Conservation (phyloP, 1,140 invertebrate species). For the Euura saliciscinereae region DNA sequence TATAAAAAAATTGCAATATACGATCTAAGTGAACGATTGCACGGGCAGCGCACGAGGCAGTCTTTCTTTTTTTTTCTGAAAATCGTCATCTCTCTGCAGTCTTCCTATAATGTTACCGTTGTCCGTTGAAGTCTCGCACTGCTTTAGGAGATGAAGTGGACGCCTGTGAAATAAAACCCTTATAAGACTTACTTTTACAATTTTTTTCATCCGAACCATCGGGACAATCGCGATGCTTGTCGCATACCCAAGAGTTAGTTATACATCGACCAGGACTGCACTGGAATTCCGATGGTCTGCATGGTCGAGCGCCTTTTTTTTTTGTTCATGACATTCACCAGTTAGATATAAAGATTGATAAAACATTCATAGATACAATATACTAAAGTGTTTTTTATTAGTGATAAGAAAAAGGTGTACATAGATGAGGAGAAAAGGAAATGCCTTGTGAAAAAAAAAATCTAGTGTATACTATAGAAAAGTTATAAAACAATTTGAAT, state of each 20-base stretch:
- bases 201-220: constrained; percentile 71
- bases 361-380: too few species aligned
- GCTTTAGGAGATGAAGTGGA: neutral
- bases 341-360: neutral
- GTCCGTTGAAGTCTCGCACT: too few species aligned
- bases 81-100: too few species aligned
- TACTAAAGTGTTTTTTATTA: too few species aligned
- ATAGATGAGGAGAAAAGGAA: too few species aligned
- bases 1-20: neutral
- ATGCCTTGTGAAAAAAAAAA: too few species aligned
- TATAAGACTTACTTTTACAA: constrained; percentile 67
- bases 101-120: too few species aligned
- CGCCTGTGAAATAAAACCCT: neutral
- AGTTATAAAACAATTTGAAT: too few species aligned
- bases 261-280: constrained; percentile 57
- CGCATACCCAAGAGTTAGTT: constrained; percentile 69
- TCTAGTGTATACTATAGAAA: too few species aligned
- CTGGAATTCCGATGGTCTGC: constrained; percentile 48
- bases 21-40: neutral
- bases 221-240: constrained; percentile 72
- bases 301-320: constrained; percentile 50
- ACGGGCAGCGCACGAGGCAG: neutral
- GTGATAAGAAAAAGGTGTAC: too few species aligned
- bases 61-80: neutral
- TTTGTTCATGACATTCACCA: neutral